Conservation (phyloP, 2,797 vertebrate species). For the Notamacropus eugenii region DNA sequence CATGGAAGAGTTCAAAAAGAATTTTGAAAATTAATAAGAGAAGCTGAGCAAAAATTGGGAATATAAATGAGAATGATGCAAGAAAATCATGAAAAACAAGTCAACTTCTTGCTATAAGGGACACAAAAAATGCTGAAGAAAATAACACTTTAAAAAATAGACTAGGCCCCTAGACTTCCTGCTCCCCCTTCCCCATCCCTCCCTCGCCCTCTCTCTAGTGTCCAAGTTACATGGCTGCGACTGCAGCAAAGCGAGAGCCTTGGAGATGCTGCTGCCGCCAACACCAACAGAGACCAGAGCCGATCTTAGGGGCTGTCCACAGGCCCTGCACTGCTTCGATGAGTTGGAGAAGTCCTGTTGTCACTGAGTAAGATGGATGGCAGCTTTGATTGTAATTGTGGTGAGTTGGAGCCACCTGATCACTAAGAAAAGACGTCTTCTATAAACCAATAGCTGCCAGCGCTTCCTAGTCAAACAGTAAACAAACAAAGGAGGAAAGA, state of each 20-base stretch:
- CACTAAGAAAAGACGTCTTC: conserved; percentile 91
- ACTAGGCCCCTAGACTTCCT: neutral
- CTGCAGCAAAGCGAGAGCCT: conserved; percentile 79
- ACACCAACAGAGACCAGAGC: conserved; percentile 72
- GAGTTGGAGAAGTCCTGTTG: conserved; percentile 86
- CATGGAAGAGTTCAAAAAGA: too few relatives aligned
- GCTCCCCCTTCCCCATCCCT: conserved; percentile 49
- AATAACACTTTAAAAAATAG: too few relatives aligned
- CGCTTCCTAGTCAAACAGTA: conserved; percentile 87
- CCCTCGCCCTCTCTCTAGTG: conserved; percentile 76
- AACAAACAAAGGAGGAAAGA: conserved; percentile 77
- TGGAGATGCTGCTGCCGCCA: conserved; percentile 75
- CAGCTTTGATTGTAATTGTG: conserved; percentile 99
- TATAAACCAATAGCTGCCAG: conserved; percentile 89
- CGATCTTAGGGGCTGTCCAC: conserved; percentile 64
- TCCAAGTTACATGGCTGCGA: conserved; percentile 86
- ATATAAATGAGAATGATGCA: too few relatives aligned
- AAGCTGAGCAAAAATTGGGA: too few relatives aligned
- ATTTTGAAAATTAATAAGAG: too few relatives aligned
- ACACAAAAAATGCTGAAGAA: too few relatives aligned
- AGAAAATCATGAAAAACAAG: too few relatives aligned
- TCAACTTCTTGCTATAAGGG: too few relatives aligned
- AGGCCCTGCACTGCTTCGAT: conserved; percentile 77
- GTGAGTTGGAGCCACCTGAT: conserved; percentile 99
- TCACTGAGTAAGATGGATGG: conserved; percentile 98